phyloP scores from a whole-genome alignment of 2,797 vertebrate species.

The Bradypodion pumilum region DNA sequence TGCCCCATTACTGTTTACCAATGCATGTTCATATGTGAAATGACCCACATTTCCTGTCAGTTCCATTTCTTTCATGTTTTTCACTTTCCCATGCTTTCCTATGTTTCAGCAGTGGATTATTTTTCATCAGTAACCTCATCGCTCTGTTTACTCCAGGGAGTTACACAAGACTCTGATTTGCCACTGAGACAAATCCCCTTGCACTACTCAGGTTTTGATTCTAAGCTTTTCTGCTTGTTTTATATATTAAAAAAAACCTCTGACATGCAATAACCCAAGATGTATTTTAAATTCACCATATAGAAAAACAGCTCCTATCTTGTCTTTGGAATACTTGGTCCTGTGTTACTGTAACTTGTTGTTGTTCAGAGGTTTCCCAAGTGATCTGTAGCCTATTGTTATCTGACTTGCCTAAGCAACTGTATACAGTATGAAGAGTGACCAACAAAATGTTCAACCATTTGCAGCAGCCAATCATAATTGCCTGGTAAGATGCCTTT shows the following conservation, averaged over 20 bases:
- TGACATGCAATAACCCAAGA: background rate
- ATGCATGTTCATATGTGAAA: slow-evolving; percentile 18
- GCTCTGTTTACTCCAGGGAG: slow-evolving; percentile 38
- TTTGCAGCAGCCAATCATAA: no score
- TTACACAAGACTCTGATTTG: slow-evolving; percentile 33
- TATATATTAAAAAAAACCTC: slow-evolving; percentile 28
- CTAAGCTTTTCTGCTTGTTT: slow-evolving; percentile 6
- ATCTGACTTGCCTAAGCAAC: background rate
- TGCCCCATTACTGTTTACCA: slow-evolving; percentile 29
- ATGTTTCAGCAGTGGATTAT: slow-evolving; percentile 37
- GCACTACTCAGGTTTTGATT: slow-evolving; percentile 21
- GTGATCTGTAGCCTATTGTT: background rate
- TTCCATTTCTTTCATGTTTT: background rate
- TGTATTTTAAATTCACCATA: background rate
- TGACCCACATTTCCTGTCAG: background rate
- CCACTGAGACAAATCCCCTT: slow-evolving; percentile 41
- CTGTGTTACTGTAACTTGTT: slow-evolving; percentile 8
- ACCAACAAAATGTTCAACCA: background rate
- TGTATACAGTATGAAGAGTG: background rate
- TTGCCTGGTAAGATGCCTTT: background rate
- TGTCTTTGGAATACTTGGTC: background rate
- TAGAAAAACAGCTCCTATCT: background rate
- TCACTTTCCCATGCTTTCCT: slow-evolving; percentile 32
- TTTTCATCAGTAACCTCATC: slow-evolving; percentile 56
- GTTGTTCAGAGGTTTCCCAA: background rate